Evolutionary conservation across 1,140 invertebrate genomes (phyloP), one percentile per base, ranked within the genome.

Genomic region (Drosophila aff.): DNA sequence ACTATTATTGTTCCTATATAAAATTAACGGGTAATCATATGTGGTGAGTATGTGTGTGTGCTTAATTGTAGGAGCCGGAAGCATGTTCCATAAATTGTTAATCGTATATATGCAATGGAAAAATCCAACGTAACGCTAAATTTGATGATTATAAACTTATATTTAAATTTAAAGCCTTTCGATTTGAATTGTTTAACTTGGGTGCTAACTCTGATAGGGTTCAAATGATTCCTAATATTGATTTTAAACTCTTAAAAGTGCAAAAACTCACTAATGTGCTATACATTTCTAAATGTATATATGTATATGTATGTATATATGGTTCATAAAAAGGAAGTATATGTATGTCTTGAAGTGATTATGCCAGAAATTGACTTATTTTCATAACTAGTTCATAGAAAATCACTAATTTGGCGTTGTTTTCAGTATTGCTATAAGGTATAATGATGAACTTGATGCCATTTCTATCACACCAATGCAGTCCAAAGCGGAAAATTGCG

Each of bases 391-490:
- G 57, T 81, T 74, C 36, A 60, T 71, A 89, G 75, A 89, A 89
- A 85, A 89, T 89, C 85, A 90, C 85, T 89, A 90, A 76, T 89
- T 89, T 89, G 85, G 85, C 85, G 72, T 85, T 69, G 71, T 68
- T 89, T 72, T 60, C 31, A 89, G 58, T 87, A 87, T 87, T 90
- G 84, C 84, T 87, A 82, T 82, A 62, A 62, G 61, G 60, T 76
- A 68, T 62, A 80, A 61, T 81, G 65, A 80, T 68, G 83, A 52
- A 33, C 77, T 80, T 90, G 67, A 85, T 85, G 81, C 33, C 60
- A 40, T 41, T 49, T 40, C 50, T 69, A 89, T 90, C 85, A 89
- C 85, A 85, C 76, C 81, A 79, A 76, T 85, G 75, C 85, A 89
- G 85, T 90, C 85, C 81, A 81, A 78, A 72, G 58, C 53, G 80